Conservation (phyloP, 2,113 vertebrate genomes). For the Scolopax mira region DNA sequence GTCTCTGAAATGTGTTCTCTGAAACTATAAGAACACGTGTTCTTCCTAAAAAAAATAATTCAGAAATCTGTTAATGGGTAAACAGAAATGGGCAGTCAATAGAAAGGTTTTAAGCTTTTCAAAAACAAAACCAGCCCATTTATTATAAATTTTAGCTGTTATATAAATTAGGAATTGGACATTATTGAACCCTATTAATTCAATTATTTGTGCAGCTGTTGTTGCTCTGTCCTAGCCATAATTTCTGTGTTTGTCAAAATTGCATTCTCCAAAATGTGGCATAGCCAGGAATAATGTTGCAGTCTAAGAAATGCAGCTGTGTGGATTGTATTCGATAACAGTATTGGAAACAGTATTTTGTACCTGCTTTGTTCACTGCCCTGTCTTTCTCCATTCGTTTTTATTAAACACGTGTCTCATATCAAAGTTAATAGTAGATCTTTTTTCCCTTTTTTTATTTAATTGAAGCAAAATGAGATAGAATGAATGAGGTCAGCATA, state of each 20-base stretch:
- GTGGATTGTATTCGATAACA: background rate
- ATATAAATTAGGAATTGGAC: background rate
- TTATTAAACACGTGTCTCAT: background rate
- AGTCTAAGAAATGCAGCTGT: constrained; percentile 17
- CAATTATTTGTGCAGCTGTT: background rate
- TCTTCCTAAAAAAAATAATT: background rate
- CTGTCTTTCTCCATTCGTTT: background rate
- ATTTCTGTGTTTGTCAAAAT: background rate
- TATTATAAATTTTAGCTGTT: background rate
- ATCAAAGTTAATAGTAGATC: background rate
- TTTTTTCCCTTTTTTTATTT: background rate
- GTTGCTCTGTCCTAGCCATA: background rate
- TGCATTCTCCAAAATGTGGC: background rate
- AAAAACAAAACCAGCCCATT: background rate
- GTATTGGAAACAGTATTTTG: background rate
- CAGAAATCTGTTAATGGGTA: background rate
- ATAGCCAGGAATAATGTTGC: background rate
- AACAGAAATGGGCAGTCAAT: background rate
- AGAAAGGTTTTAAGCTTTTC: background rate
- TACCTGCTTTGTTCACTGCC: background rate
- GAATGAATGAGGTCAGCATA: background rate
- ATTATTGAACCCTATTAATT: background rate
- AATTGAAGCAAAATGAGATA: background rate
- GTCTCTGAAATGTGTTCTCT: background rate
- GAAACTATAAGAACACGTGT: background rate